Percentiles rank a stretch among this genome's conserved stretches.
Conservation (phyloP, 2,888 invertebrate species). For the Baronia brevicornis region DNA sequence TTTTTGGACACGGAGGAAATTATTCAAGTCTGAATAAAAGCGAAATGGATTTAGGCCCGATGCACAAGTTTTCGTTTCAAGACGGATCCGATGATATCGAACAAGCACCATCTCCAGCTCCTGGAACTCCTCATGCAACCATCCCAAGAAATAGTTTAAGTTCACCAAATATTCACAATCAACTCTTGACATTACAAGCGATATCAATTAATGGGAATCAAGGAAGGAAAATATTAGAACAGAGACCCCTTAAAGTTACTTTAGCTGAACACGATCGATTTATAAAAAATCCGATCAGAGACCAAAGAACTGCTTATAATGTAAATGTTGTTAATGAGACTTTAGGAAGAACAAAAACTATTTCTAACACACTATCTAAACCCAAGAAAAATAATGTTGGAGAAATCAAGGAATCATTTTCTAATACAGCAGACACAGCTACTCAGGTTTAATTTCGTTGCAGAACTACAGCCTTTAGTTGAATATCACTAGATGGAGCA, state of each 20-base stretch:
- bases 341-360: slow-evolving; percentile 67
- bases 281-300: slow-evolving; percentile 36
- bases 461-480: too few relatives aligned
- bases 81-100: slow-evolving; percentile 66
- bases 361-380: slow-evolving; percentile 86
- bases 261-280: slow-evolving; percentile 53
- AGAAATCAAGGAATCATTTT: slow-evolving; percentile 81
- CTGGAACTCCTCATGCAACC: slow-evolving; percentile 65
- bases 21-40: slow-evolving; percentile 85
- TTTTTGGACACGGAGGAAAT: slow-evolving; percentile 89
- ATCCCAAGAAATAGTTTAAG: slow-evolving; percentile 68
- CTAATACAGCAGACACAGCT: slow-evolving; percentile 89
- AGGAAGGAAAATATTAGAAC: slow-evolving; percentile 32
- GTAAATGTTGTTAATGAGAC: slow-evolving; percentile 51
- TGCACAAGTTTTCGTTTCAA: slow-evolving; percentile 60
- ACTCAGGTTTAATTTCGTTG: slow-evolving; percentile 84
- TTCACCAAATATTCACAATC: slow-evolving; percentile 70
- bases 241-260: slow-evolving; percentile 50
- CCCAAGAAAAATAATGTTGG: slow-evolving; percentile 82
- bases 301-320: slow-evolving; percentile 47
- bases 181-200: slow-evolving; percentile 59
- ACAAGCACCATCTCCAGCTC: slow-evolving; percentile 68
- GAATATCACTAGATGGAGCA: too few relatives aligned
- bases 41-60: slow-evolving; percentile 75
- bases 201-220: slow-evolving; percentile 39